Percentiles rank a stretch among this genome's conserved stretches.
These are phyloP conservation scores for Eulemur albifrons DNA, from an alignment of 2,797 vertebrate genomes.

Conservation along the genomic window DNA sequence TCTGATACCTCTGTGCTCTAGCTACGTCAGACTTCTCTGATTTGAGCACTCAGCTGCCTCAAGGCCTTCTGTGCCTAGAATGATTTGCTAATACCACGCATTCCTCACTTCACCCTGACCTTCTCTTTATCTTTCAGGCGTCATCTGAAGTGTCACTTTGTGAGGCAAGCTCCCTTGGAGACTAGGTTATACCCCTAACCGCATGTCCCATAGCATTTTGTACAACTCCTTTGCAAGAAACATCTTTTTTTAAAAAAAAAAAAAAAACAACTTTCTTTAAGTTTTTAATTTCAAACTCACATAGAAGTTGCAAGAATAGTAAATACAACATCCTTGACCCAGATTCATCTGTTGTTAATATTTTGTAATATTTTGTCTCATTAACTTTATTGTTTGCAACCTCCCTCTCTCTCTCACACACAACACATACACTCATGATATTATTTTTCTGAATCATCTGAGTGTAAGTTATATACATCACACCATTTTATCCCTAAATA, in stretches of 20 bases:
- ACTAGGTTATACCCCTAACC: not conserved
- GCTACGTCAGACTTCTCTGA: not conserved
- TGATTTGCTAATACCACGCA: not conserved
- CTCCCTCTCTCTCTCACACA: not conserved
- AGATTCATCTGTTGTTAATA: not conserved
- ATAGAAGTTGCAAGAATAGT: not conserved
- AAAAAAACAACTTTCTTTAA: not conserved
- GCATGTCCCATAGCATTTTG: not conserved
- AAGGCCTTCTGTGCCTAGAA: not conserved
- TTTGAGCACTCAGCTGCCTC: not conserved
- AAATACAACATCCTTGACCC: not conserved
- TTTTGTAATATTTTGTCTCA: not conserved
- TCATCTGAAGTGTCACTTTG: not conserved
- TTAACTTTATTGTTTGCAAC: not conserved
- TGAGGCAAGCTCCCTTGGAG: not conserved
- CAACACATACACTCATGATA: not conserved
- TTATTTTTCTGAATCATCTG: slow-evolving; percentile 5
- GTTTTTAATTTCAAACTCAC: not conserved
- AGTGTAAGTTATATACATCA: not conserved
- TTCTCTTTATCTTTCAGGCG: not conserved
- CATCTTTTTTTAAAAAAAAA: not conserved
- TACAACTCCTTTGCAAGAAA: not conserved
- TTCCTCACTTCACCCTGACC: not conserved
- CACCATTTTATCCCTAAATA: not conserved
- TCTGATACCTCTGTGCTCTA: not conserved